Percentiles rank a stretch among this genome's conserved stretches.
phyloP scores from a whole-genome alignment of 2,797 vertebrate genomes.

The Okamejei kenojei region DNA sequence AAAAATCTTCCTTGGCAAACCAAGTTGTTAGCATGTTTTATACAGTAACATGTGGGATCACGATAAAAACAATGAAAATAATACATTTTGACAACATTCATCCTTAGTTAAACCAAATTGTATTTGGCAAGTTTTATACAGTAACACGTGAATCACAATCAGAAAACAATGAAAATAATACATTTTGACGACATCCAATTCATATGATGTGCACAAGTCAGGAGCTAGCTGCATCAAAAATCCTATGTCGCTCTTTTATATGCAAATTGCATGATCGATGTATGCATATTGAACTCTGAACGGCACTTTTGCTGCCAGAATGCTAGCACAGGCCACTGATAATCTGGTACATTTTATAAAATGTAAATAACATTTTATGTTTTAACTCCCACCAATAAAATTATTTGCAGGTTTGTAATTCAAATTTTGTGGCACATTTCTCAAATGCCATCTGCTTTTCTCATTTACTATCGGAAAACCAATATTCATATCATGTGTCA shows the following conservation, averaged over 20 bases:
- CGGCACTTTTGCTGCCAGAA: neutral
- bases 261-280: neutral
- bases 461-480: slow-evolving; percentile 54
- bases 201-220: neutral
- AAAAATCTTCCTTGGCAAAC: neutral
- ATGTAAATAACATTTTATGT: neutral
- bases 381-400: neutral
- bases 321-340: neutral
- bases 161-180: too few relatives aligned
- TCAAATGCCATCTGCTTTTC: slow-evolving; percentile 50
- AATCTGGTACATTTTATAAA: neutral
- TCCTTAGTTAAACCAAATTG: neutral
- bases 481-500: slow-evolving; percentile 77
- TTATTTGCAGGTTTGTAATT: neutral
- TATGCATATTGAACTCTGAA: slow-evolving; percentile 15
- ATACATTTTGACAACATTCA: too few relatives aligned
- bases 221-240: neutral
- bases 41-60: neutral
- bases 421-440: slow-evolving; percentile 48
- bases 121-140: neutral
- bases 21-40: neutral
- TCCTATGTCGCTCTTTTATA: neutral
- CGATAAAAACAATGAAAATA: too few relatives aligned
- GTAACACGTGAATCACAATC: too few relatives aligned
- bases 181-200: neutral